phyloP scores from a whole-genome alignment of 2,797 vertebrate species.

The Sebastiscus tertius region DNA sequence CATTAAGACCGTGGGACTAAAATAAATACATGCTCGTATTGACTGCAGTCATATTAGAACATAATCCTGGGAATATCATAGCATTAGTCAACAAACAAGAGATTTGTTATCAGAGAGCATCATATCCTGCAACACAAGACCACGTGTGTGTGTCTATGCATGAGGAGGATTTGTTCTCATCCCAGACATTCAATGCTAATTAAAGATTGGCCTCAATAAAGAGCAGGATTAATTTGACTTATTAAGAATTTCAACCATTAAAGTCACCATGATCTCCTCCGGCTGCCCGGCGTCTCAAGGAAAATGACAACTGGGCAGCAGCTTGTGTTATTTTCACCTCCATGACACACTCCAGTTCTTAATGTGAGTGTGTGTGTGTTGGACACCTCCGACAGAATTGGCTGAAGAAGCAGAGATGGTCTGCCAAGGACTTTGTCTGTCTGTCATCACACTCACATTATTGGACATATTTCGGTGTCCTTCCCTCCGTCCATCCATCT shows the following conservation, averaged over 20 bases:
- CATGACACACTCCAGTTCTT: conserved; percentile 24
- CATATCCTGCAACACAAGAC: not conserved
- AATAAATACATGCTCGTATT: not conserved
- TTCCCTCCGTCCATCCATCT: not conserved
- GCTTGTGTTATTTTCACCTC: conserved; percentile 40
- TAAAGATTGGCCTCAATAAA: conserved; percentile 59
- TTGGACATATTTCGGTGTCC: not conserved
- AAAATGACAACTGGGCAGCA: conserved; percentile 51
- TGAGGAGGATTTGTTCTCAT: conserved; percentile 25
- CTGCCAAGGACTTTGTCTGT: conserved; percentile 51
- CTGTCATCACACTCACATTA: conserved; percentile 17
- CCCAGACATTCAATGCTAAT: conserved; percentile 55
- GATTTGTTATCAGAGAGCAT: conserved; percentile 11
- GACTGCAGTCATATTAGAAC: not conserved
- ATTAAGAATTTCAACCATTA: conserved; percentile 59
- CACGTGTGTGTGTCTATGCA: conserved; percentile 10
- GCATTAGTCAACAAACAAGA: conserved; percentile 16
- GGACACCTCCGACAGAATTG: conserved; percentile 29
- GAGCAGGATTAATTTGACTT: conserved; percentile 55
- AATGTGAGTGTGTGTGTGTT: conserved; percentile 3
- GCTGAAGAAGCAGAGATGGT: conserved; percentile 24
- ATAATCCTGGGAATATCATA: conserved; percentile 11
- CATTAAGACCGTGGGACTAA: not conserved
- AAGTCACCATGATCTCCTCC: conserved; percentile 58
- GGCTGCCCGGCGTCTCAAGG: conserved; percentile 26